Percentiles rank a stretch among this genome's conserved stretches.
Evolutionary conservation across 1,140 invertebrate genomes (phyloP).

Genomic region (Magallana ariakensis): DNA sequence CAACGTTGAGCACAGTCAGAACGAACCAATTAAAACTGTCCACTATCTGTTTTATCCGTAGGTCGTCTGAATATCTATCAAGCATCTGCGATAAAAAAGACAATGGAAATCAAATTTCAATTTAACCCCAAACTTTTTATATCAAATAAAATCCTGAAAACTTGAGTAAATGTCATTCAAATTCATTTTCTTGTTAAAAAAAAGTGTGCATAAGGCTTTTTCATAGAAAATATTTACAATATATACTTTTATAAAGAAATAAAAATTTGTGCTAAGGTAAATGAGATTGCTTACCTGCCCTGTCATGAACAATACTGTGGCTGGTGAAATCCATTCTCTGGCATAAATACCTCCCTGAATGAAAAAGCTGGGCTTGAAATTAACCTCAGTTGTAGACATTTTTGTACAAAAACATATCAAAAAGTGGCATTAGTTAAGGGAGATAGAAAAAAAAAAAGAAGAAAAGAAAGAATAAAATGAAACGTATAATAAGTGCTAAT

Average conservation of each 20-base stretch:
- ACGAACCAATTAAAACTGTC: slow-evolving; percentile 78
- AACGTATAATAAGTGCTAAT: too few relatives aligned
- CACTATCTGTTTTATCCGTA: slow-evolving; percentile 63
- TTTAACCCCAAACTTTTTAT: too few relatives aligned
- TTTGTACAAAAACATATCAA: background rate
- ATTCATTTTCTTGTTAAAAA: too few relatives aligned
- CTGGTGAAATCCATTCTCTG: slow-evolving; percentile 80
- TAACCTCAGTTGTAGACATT: slow-evolving; percentile 41
- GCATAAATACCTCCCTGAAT: slow-evolving; percentile 78
- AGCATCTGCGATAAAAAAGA: slow-evolving; percentile 49
- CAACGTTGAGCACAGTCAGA: slow-evolving; percentile 79
- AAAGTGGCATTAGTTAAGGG: background rate
- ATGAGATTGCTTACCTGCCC: slow-evolving; percentile 64
- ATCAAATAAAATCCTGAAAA: too few relatives aligned
- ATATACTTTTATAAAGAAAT: too few relatives aligned
- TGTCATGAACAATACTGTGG: slow-evolving; percentile 78
- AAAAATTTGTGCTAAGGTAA: too few relatives aligned
- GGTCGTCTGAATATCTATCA: slow-evolving; percentile 52
- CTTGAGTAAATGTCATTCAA: too few relatives aligned
- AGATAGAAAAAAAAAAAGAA: background rate
- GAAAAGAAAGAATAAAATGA: background rate
- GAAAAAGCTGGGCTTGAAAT: slow-evolving; percentile 58
- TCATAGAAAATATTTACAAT: too few relatives aligned
- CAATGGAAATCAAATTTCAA: too few relatives aligned
- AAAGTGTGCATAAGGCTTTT: too few relatives aligned